These are phyloP conservation scores for Amazona guildingii DNA, from an alignment of 2,113 vertebrate species.

Conservation along the genomic window DNA sequence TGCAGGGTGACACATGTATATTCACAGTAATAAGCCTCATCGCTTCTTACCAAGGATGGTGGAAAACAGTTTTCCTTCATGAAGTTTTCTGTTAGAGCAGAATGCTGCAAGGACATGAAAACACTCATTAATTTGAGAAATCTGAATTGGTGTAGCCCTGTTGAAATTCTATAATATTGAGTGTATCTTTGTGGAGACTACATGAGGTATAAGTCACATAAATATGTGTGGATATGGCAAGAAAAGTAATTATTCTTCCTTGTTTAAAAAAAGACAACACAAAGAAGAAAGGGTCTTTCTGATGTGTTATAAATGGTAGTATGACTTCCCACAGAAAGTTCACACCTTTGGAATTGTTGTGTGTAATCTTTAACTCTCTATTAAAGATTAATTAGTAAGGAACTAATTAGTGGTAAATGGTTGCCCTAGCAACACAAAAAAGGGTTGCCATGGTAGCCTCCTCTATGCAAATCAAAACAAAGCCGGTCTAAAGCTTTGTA, in stretches of 20 bases:
- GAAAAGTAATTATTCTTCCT: background rate
- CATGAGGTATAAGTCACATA: background rate
- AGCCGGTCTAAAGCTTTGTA: background rate
- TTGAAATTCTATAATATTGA: background rate
- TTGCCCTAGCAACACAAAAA: slow-evolving; percentile 27
- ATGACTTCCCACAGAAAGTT: background rate
- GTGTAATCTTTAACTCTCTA: background rate
- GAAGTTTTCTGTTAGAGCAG: background rate
- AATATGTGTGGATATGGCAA: background rate
- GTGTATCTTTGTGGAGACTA: background rate
- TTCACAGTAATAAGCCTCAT: background rate
- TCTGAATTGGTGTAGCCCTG: background rate
- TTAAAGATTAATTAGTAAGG: background rate
- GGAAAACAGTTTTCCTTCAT: background rate
- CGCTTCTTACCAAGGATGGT: rapidly evolving
- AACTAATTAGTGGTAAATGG: slow-evolving; percentile 32
- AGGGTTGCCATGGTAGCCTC: slow-evolving; percentile 40
- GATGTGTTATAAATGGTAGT: background rate
- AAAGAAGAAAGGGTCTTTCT: background rate
- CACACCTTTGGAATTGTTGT: background rate
- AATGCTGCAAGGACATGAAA: rapidly evolving
- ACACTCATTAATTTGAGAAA: background rate
- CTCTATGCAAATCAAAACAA: slow-evolving; percentile 4
- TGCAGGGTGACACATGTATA: background rate
- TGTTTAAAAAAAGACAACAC: background rate